phyloP scores from a whole-genome alignment of 23 tunicate genomes.

The Botrylloides violaceus region DNA sequence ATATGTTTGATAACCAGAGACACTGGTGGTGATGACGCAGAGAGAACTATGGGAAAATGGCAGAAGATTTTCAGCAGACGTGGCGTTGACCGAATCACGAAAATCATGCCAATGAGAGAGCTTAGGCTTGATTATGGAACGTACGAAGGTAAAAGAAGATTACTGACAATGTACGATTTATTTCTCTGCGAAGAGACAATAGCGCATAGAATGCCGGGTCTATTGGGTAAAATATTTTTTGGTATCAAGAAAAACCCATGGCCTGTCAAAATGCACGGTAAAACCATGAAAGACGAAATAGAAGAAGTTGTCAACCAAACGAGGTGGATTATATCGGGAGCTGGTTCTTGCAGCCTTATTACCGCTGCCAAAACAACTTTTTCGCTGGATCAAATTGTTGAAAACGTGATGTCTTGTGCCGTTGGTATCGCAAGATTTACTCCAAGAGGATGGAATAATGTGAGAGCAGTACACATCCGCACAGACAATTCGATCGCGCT shows the following conservation, averaged over 20 bases:
- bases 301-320: neutral
- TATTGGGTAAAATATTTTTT: slow-evolving; percentile 13
- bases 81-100: neutral
- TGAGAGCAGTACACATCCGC: neutral
- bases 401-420: slow-evolving; percentile 17
- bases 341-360: slow-evolving; percentile 5
- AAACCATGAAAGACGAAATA: neutral
- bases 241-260: slow-evolving; percentile 12
- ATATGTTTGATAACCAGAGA: slow-evolving; percentile 13
- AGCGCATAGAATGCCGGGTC: slow-evolving; percentile 2
- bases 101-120: neutral
- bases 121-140: slow-evolving; percentile 12
- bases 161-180: slow-evolving; percentile 18
- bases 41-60: slow-evolving; percentile 3
- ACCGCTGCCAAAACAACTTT: neutral
- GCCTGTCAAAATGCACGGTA: neutral
- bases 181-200: slow-evolving; percentile 14
- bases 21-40: slow-evolving; percentile 1
- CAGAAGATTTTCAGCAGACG: neutral
- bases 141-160: slow-evolving; percentile 14
- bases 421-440: slow-evolving; percentile 9
- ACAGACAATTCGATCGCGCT: slow-evolving; percentile 16
- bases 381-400: slow-evolving; percentile 17
- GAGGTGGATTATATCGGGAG: slow-evolving; percentile 18
- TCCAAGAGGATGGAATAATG: slow-evolving; percentile 26